Conservation (phyloP, 2,888 invertebrate genomes). For the Platycheirus rosarum region DNA sequence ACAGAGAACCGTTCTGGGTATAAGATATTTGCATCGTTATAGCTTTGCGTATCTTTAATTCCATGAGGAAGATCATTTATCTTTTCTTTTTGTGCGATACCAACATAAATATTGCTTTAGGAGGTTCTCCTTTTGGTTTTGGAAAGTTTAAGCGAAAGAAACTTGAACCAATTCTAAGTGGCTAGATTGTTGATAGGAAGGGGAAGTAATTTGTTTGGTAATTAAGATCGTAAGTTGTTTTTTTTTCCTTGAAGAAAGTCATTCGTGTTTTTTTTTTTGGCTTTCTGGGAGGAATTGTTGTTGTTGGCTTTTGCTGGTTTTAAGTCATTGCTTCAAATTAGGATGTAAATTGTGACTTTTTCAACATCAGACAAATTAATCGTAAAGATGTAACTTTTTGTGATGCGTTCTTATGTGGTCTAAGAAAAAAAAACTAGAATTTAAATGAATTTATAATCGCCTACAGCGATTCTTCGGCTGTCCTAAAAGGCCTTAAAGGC, state of each 20-base stretch:
- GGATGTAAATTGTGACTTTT: too few species aligned
- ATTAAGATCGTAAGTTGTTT: slow-evolving; percentile 31
- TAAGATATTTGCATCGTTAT: slow-evolving; percentile 29
- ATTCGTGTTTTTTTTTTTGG: neutral
- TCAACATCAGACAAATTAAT: too few species aligned
- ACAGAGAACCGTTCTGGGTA: slow-evolving; percentile 3
- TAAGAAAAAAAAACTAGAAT: too few species aligned
- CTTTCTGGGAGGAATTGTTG: slow-evolving; percentile 25
- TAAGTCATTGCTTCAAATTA: slow-evolving; percentile 33
- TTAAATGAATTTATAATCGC: too few species aligned
- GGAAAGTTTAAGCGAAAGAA: neutral
- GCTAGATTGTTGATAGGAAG: neutral
- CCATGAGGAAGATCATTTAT: slow-evolving; percentile 59
- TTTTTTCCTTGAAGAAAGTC: neutral
- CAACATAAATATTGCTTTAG: slow-evolving; percentile 63
- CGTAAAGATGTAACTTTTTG: too few species aligned
- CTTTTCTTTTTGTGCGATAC: slow-evolving; percentile 44
- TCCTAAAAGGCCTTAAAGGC: too few species aligned
- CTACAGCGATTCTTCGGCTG: too few species aligned
- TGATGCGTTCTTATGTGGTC: too few species aligned
- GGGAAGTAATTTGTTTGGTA: slow-evolving; percentile 38
- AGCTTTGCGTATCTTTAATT: slow-evolving; percentile 50
- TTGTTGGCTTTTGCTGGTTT: slow-evolving; percentile 46
- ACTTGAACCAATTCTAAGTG: neutral
- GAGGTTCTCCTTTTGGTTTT: slow-evolving; percentile 24